Conservation (phyloP, 2,888 invertebrate species). For the Dione juno region DNA sequence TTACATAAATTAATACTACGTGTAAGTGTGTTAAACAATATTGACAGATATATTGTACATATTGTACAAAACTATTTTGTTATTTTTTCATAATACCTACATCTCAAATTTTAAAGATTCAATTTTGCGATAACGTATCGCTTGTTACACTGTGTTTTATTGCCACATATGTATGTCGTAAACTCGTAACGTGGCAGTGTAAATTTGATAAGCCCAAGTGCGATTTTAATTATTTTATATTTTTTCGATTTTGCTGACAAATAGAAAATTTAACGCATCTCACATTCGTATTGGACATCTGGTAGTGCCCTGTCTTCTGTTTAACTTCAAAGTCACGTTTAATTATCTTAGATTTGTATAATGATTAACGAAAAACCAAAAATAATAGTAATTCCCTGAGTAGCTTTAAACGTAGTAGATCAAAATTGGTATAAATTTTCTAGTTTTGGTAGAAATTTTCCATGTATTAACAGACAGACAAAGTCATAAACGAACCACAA, state of each 20-base stretch:
- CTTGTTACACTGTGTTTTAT: slow-evolving; percentile 10
- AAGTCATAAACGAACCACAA: background rate
- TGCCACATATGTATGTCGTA: slow-evolving; percentile 12
- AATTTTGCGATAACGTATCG: slow-evolving; percentile 23
- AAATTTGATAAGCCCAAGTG: slow-evolving; percentile 17
- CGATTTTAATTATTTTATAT: background rate
- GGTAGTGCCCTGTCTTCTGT: no score
- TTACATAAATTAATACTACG: no score
- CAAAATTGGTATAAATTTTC: no score
- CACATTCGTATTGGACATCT: no score
- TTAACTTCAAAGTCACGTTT: no score
- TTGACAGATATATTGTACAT: background rate
- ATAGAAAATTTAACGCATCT: background rate
- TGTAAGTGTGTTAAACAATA: no score
- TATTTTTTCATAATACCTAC: slow-evolving; percentile 8
- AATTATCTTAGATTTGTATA: no score
- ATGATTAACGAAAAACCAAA: no score
- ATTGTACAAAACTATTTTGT: background rate
- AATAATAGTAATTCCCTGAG: no score
- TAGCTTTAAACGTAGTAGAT: no score
- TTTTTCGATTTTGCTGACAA: background rate
- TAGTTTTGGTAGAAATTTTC: no score
- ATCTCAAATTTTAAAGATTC: slow-evolving; percentile 24
- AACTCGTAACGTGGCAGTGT: slow-evolving; percentile 7
- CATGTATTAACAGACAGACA: background rate